Base-by-base conservation (phyloP, 2,888 invertebrate genomes). In the Timandra comae region DNA sequence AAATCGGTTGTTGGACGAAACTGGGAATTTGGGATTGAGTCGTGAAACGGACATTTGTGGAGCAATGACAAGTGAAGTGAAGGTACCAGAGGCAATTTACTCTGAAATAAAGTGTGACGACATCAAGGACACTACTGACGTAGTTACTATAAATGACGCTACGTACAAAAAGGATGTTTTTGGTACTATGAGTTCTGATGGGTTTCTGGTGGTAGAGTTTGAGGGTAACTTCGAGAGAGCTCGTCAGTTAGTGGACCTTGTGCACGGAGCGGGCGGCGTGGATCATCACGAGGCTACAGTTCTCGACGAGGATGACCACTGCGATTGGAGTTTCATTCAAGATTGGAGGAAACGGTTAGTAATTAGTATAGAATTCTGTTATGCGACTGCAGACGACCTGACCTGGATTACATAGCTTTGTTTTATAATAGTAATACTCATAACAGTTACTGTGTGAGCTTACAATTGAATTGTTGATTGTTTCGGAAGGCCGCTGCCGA, bases 281-380 rank as follows among this genome's bases (percentile, higher is more conserved):
- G 79, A 84, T 30, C 82, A 77, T 31, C 82, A 84, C 41, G 87
- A 86, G 38, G 82, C 84, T 0, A 82, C 69, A 1, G 67, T 84
- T 27, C 61, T 84, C 11, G 86, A 86, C 27, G 82, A 84, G 33
- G 81, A 82, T 19, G 80, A 78, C 53, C 87, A 88, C 44, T 90
- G 89, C 43, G 91, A 91, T 64, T 91, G 91, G 91, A 91, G 91
- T 61, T 91, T 91, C 64, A 91, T 91, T 29, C 91, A 91, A 68
- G 89, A 89, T 60, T 91, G 91, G 91, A 86, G 91, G 59, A 88
- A 89, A 74, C 88, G 91, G 91, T 91, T 75, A 64, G 77, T 67
- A 16, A 30, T 32, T n/a, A n/a, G n/a, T n/a, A n/a, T n/a, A n/a
- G n/a, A 33, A 48, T 49, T 33, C 48, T 50, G 54, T 58, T 58